Percentiles rank a stretch among this genome's conserved stretches.
Evolutionary conservation across 1,140 invertebrate species (phyloP).

Genomic region (Cotesia typhae): DNA sequence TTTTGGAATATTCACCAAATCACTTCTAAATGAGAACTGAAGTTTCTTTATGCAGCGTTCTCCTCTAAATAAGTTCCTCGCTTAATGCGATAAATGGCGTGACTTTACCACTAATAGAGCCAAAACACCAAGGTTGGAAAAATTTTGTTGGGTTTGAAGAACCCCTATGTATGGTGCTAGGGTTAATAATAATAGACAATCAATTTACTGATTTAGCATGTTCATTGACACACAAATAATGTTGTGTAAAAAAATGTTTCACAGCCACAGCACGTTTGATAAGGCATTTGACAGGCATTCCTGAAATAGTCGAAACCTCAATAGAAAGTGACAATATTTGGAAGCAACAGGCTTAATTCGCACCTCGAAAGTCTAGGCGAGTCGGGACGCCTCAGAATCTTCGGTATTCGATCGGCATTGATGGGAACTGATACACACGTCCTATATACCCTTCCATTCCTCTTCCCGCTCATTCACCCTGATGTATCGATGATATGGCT

Average conservation of each 20-base stretch:
- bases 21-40: no score
- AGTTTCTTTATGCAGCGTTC: no score
- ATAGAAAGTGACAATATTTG: constrained; percentile 33
- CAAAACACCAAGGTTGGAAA: no score
- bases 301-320: constrained; percentile 21
- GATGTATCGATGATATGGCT: constrained; percentile 7
- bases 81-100: no score
- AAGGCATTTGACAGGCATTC: constrained; percentile 13
- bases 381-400: constrained; percentile 59
- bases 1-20: no score
- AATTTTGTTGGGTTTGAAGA: no score
- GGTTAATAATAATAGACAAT: no score
- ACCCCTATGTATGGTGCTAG: no score
- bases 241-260: background rate
- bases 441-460: background rate
- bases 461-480: background rate
- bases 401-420: constrained; percentile 58
- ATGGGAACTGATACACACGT: constrained; percentile 38
- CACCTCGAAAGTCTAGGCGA: constrained; percentile 22
- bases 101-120: no score
- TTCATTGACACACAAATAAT: background rate
- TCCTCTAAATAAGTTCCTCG: no score
- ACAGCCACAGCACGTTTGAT: background rate
- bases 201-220: background rate
- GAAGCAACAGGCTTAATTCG: constrained; percentile 54